A percentile compares a stretch with the other conserved stretches of the same genome.
Conservation (phyloP, 2,113 vertebrate genomes). For the Penelope pileata region DNA sequence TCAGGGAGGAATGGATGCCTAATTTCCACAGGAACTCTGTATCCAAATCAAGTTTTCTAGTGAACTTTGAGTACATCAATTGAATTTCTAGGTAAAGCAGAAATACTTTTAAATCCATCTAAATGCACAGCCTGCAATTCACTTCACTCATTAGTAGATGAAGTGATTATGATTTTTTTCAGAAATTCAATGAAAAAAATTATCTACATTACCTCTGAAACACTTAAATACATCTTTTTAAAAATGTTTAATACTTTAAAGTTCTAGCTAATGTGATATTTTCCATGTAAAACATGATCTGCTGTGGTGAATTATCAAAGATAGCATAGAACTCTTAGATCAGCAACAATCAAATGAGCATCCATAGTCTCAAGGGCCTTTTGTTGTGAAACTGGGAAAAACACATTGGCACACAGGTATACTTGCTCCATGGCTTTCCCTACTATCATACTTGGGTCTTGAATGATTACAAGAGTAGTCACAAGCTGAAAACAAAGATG, state of each 20-base stretch:
- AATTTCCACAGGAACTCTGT: conserved; percentile 9
- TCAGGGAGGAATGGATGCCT: background rate
- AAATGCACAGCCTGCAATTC: background rate
- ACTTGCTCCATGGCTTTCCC: background rate
- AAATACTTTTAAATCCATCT: background rate
- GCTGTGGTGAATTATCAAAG: conserved; percentile 26
- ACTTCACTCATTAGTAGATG: background rate
- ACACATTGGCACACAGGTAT: background rate
- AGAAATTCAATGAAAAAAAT: background rate
- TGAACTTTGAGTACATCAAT: background rate
- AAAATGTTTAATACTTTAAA: background rate
- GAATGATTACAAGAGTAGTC: background rate
- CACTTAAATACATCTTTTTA: background rate
- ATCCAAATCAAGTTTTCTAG: conserved; percentile 34
- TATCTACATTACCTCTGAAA: background rate
- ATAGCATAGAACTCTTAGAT: conserved; percentile 35
- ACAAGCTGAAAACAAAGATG: background rate
- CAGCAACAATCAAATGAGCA: conserved; percentile 51
- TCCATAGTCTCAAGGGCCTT: background rate
- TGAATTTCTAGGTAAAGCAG: conserved; percentile 12
- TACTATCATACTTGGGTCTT: background rate
- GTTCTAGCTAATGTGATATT: conserved; percentile 29
- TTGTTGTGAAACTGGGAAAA: conserved; percentile 13
- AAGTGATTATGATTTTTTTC: background rate
- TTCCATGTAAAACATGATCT: conserved; percentile 34